Conservation (phyloP, 2,797 vertebrate genomes). For the Spinibarbus caldwelli region DNA sequence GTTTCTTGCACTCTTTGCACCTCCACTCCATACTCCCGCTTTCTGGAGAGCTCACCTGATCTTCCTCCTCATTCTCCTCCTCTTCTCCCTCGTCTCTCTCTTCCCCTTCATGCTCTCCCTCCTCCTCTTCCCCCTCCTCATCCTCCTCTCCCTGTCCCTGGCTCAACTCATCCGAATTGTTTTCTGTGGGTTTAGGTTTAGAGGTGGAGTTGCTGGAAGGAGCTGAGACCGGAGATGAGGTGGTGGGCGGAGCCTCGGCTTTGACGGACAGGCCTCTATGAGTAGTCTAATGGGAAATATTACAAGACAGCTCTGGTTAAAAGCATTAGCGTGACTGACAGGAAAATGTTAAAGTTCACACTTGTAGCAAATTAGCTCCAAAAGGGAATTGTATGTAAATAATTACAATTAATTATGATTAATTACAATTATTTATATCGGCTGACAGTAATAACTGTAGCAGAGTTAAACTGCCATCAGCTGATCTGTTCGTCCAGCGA, state of each 20-base stretch:
- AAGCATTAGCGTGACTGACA: neutral
- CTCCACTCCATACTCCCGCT: slow-evolving; percentile 86
- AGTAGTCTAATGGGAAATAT: slow-evolving; percentile 69
- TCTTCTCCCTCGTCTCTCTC: slow-evolving; percentile 78
- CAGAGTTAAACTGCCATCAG: no score
- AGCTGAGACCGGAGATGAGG: slow-evolving; percentile 62
- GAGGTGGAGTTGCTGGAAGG: slow-evolving; percentile 60
- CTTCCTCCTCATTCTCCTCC: slow-evolving; percentile 82
- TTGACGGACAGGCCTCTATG: slow-evolving; percentile 79
- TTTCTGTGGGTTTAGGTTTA: slow-evolving; percentile 71
- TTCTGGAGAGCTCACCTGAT: slow-evolving; percentile 75
- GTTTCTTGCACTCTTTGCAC: slow-evolving; percentile 90
- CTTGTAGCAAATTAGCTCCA: no score
- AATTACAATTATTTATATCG: no score
- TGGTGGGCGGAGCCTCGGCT: slow-evolving; percentile 71
- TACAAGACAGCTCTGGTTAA: neutral
- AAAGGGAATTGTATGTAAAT: no score
- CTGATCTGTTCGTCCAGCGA: no score
- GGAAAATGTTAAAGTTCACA: neutral
- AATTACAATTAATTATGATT: no score
- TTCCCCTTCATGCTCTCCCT: slow-evolving; percentile 74
- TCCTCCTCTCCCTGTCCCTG: slow-evolving; percentile 73
- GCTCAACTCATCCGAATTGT: slow-evolving; percentile 67
- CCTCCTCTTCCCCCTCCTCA: slow-evolving; percentile 76
- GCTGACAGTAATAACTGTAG: no score